Base-by-base conservation (phyloP, 2,797 vertebrate genomes). In the Lophotriccus pileatus region DNA sequence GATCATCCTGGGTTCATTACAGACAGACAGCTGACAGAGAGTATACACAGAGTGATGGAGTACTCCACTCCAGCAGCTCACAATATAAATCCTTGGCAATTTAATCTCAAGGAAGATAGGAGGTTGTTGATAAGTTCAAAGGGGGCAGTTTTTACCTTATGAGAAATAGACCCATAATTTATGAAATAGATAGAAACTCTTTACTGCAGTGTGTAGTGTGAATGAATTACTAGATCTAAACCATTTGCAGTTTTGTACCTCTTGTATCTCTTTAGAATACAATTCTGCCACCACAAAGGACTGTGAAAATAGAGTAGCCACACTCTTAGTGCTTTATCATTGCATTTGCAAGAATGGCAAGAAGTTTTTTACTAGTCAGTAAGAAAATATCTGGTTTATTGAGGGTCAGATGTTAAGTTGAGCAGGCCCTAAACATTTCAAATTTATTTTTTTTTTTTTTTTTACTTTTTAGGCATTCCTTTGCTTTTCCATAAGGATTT, bases 181-280 rank as follows among this genome's bases (percentile, higher is more conserved):
- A 84, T 80, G 28, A 93, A 92, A 87, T n/a, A 87, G 44, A 66
- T 80, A 28, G 56, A 96, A 95, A 86, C 58, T 67, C 47, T 69
- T 87, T 50, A 60, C 72, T 67, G 59, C 18, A 74, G 87, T 89
- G 13, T 9, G 37, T 76, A 83, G n/a, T 56, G 62, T 50, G 67
- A 94, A 77, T 58, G 77, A 91, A 84, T 55, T 10, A 68, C 46
- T 88, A 59, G 39, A 46, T 64, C 44, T 80, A 77, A 89, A 22
- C 25, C 24, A 34, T 76, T 90, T 90, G 8, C 30, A 70, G 37
- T 22, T 49, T 49, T 93, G 20, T 63, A 58, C 37, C 18, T 81
- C 46, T 81, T 49, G 14, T 44, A 39, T 27, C 32, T 88, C 44
- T 85, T 59, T 56, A 60, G 44, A 94, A 94, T 75, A 77, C 43